These are phyloP conservation scores for Ceratoteleas bidentatus DNA, from an alignment of 1,140 invertebrate genomes.

Conservation along the genomic window DNA sequence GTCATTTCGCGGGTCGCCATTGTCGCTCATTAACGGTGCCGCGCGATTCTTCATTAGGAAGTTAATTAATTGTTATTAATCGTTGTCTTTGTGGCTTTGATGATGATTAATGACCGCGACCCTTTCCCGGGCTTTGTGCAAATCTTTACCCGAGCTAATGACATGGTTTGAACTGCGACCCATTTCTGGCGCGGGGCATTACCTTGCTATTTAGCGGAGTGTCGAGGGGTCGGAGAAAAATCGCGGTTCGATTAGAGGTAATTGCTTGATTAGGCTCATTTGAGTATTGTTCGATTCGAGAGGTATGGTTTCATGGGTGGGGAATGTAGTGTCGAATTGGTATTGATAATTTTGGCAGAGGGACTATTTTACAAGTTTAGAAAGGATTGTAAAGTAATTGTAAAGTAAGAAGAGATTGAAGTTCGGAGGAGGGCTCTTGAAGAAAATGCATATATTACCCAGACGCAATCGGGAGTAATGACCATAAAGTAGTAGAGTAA, in stretches of 20 bases:
- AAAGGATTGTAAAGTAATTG: too few relatives aligned
- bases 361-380: too few relatives aligned
- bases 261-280: neutral
- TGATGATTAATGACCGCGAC: slow-evolving; percentile 47
- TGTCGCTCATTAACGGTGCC: slow-evolving; percentile 46
- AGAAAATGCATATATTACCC: neutral
- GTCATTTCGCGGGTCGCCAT: slow-evolving; percentile 31
- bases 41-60: slow-evolving; percentile 37
- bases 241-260: slow-evolving; percentile 10
- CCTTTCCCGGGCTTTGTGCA: slow-evolving; percentile 8
- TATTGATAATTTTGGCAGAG: too few relatives aligned
- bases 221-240: slow-evolving; percentile 1
- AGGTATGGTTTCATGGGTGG: too few relatives aligned
- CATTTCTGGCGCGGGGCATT: slow-evolving; percentile 25
- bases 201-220: slow-evolving; percentile 15
- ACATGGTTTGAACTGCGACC: slow-evolving; percentile 29
- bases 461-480: neutral
- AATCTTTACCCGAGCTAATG: slow-evolving; percentile 10
- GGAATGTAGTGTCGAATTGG: too few relatives aligned
- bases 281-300: too few relatives aligned
- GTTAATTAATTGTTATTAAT: slow-evolving; percentile 63
- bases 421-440: too few relatives aligned
- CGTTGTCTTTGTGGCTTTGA: slow-evolving; percentile 46
- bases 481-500: neutral
- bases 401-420: too few relatives aligned